A percentile compares a stretch with the other conserved stretches of the same genome.
phyloP scores from a whole-genome alignment of 2,797 vertebrate genomes.

The Megalops cyprinoides region DNA sequence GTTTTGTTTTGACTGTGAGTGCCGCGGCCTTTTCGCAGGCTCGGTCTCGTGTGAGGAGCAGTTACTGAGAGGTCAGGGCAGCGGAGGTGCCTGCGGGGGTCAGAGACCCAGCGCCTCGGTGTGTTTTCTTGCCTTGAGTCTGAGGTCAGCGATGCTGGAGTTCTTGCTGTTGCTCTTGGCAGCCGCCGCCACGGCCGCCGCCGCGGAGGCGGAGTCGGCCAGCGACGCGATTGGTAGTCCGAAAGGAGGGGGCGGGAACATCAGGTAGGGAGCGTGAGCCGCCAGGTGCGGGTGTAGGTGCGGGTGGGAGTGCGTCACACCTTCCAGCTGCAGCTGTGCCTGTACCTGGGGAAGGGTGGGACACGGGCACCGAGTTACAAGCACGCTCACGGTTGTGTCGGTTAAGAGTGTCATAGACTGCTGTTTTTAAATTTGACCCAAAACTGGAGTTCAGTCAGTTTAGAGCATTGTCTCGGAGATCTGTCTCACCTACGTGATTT shows the following conservation, averaged over 20 bases:
- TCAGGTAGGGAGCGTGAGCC: conserved; percentile 94
- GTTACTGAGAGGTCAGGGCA: conserved; percentile 76
- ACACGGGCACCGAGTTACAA: conserved; percentile 52
- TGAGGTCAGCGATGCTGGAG: conserved; percentile 97
- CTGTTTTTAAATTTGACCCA: not conserved
- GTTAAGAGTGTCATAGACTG: not conserved
- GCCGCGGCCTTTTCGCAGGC: conserved; percentile 78
- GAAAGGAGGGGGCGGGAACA: conserved; percentile 95
- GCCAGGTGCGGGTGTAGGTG: conserved; percentile 96
- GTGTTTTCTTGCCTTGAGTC: conserved; percentile 97
- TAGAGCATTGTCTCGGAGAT: not conserved
- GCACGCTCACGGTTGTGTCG: not conserved
- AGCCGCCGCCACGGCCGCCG: conserved; percentile 87
- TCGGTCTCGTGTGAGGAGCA: conserved; percentile 81
- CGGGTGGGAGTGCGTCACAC: conserved; percentile 91
- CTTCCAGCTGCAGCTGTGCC: conserved; percentile 94
- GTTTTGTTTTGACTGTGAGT: conserved; percentile 80
- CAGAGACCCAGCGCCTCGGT: conserved; percentile 96
- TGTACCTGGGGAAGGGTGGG: conserved; percentile 80
- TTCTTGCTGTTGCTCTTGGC: conserved; percentile 98
- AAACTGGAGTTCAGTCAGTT: not conserved
- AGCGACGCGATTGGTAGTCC: conserved; percentile 93
- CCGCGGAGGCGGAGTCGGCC: conserved; percentile 91
- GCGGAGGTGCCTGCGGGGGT: conserved; percentile 74
- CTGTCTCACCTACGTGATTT: too few species aligned